phyloP scores from a whole-genome alignment of 2,113 vertebrate genomes.

The Hiodon alosoides region DNA sequence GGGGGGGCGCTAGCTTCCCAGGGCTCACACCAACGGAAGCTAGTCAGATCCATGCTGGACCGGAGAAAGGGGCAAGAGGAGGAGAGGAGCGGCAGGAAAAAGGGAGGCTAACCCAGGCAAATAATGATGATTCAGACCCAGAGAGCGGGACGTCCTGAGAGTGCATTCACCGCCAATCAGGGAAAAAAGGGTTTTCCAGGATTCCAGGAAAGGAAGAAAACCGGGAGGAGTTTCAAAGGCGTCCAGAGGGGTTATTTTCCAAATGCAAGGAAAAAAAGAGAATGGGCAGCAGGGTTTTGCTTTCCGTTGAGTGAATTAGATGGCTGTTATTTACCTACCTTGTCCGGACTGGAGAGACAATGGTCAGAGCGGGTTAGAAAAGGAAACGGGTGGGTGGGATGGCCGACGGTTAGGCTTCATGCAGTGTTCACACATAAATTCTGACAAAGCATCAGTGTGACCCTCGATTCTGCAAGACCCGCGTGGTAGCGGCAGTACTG shows the following conservation, averaged over 20 bases:
- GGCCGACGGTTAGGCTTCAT: no score
- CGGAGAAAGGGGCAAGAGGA: conserved; percentile 20
- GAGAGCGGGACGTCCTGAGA: no score
- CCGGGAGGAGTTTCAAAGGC: not conserved
- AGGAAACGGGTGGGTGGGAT: conserved; percentile 4
- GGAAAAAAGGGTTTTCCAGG: not conserved
- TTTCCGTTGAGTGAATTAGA: conserved; percentile 19
- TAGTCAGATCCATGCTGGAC: conserved; percentile 22
- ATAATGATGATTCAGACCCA: conserved; percentile 19
- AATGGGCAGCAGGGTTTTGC: not conserved
- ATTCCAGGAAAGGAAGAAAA: not conserved
- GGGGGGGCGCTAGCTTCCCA: conserved; percentile 26
- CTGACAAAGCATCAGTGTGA: no score
- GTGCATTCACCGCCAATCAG: no score
- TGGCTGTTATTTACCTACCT: conserved; percentile 22
- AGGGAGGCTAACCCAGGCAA: conserved; percentile 19
- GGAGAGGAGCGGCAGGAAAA: not conserved
- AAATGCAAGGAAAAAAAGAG: not conserved
- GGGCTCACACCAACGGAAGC: conserved; percentile 10
- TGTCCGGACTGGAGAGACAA: conserved; percentile 27
- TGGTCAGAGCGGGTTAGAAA: conserved; percentile 16
- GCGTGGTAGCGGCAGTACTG: no score
- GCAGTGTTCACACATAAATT: no score
- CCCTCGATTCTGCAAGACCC: no score
- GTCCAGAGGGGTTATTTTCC: not conserved